A percentile compares a stretch with the other conserved stretches of the same genome.
Evolutionary conservation across 2,888 invertebrate species (phyloP).

Genomic region (Bembecia ichneumoniformis): DNA sequence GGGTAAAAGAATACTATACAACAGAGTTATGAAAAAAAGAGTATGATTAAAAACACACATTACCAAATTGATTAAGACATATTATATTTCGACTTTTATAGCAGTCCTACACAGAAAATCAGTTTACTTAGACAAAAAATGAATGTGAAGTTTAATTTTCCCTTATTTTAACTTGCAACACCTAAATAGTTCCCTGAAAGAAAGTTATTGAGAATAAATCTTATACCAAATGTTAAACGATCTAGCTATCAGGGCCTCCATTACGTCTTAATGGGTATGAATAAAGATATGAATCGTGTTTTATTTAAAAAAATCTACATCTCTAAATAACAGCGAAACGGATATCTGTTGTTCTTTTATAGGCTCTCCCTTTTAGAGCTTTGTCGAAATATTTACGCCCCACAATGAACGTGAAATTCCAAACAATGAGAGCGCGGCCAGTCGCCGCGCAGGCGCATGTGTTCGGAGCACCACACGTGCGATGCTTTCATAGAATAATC

Average conservation of each 20-base stretch:
- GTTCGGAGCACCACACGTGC: conserved; percentile 52
- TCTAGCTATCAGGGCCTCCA: neutral
- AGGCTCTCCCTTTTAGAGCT: conserved; percentile 54
- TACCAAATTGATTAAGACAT: too few relatives aligned
- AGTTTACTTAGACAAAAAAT: too few relatives aligned
- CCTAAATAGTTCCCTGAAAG: too few relatives aligned
- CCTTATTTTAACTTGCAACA: too few relatives aligned
- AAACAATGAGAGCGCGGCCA: conserved; percentile 52
- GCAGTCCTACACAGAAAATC: too few relatives aligned
- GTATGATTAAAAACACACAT: too few relatives aligned
- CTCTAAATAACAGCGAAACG: conserved; percentile 18
- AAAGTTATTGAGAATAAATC: too few relatives aligned
- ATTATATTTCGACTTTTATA: too few relatives aligned
- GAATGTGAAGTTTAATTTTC: too few relatives aligned
- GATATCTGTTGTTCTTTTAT: conserved; percentile 47
- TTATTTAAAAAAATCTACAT: neutral
- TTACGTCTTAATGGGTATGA: neutral
- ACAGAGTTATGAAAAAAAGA: too few relatives aligned
- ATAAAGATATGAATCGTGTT: neutral
- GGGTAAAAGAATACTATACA: too few relatives aligned
- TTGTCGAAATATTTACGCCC: conserved; percentile 69
- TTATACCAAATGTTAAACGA: neutral
- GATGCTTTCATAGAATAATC: conserved; percentile 27
- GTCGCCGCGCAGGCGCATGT: conserved; percentile 26
- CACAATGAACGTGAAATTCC: conserved; percentile 64